phyloP scores from a whole-genome alignment of 2,888 invertebrate species.

The Trypoxylon attenuatum region DNA sequence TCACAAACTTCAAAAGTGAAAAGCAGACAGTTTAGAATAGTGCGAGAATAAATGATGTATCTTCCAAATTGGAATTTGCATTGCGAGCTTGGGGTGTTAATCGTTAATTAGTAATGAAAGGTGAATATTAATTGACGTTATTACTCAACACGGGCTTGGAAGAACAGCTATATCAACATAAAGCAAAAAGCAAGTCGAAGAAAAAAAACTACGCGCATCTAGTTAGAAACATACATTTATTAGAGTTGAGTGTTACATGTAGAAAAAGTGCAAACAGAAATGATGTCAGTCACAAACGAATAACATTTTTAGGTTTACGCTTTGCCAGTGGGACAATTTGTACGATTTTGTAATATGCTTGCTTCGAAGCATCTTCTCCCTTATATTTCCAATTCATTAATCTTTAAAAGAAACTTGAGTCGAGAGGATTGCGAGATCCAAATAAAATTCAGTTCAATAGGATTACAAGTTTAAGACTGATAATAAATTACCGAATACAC shows the following conservation, averaged over 20 bases:
- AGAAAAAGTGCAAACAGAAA: constrained; percentile 1
- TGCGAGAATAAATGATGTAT: neutral
- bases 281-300: neutral
- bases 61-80: too few relatives aligned
- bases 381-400: too few relatives aligned
- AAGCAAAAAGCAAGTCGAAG: constrained; percentile 39
- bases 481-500: too few relatives aligned
- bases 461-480: too few relatives aligned
- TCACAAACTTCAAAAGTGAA: too few relatives aligned
- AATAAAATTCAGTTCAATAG: too few relatives aligned
- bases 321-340: too few relatives aligned
- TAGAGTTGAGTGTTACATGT: constrained; percentile 6
- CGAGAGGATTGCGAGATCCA: too few relatives aligned
- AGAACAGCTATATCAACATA: neutral
- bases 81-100: neutral
- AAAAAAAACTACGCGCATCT: constrained; percentile 65
- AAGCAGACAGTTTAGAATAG: too few relatives aligned
- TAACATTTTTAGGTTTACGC: neutral
- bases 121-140: neutral
- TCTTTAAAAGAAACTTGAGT: too few relatives aligned
- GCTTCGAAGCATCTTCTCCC: too few relatives aligned
- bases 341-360: too few relatives aligned
- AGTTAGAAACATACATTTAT: constrained; percentile 47
- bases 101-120: neutral
- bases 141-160: neutral